phyloP scores from a whole-genome alignment of 37 sponge, comb jelly and placozoan genomes.

The Halisarca cf. caerulea region DNA sequence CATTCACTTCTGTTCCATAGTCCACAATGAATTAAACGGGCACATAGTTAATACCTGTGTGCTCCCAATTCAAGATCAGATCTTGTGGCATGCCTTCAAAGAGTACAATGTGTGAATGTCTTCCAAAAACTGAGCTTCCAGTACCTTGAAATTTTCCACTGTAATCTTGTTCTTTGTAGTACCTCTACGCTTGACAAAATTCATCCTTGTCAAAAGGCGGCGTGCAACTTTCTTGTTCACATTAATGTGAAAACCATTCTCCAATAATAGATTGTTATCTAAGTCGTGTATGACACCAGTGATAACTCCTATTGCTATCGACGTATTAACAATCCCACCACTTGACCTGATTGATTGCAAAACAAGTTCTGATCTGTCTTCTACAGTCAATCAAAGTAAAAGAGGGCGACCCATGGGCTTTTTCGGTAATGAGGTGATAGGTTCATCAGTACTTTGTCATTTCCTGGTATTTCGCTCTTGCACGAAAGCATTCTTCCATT shows the following conservation, averaged over 20 bases:
- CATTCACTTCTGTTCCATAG: background rate
- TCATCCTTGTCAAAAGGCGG: background rate
- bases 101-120: background rate
- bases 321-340: background rate
- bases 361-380: background rate
- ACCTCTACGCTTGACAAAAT: background rate
- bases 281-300: no score
- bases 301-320: no score
- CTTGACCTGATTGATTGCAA: background rate
- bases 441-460: background rate
- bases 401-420: conserved; percentile 9
- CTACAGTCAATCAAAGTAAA: background rate
- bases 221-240: background rate
- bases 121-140: background rate
- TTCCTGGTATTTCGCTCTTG: background rate
- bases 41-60: no score
- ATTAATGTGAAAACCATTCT: background rate
- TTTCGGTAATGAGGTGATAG: background rate
- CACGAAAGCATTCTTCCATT: background rate
- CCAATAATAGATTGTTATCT: background rate
- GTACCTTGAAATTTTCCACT: background rate
- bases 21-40: background rate
- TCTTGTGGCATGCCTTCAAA: background rate
- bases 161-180: background rate
- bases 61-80: conserved; percentile 5